Evolutionary conservation across 2,888 invertebrate species (phyloP), one percentile per base, ranked within the genome.

Genomic region (Holacanthella duospinosa): DNA sequence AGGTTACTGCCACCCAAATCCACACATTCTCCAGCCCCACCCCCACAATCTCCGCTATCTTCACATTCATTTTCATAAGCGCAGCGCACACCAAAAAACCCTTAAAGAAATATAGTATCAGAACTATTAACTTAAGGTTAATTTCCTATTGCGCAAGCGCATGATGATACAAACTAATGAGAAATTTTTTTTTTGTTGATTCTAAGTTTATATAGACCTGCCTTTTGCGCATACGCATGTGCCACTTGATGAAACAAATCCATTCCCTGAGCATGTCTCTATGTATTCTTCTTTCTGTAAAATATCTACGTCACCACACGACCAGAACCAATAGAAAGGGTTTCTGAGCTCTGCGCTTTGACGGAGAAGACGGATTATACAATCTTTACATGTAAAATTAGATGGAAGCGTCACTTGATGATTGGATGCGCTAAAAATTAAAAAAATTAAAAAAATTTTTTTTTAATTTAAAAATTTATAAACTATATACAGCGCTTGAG

Each of bases 281-380:
- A 85, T 84, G 78, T 86, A 92, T 44, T 84, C 82, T 9, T 55
- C 27, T 16, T 16, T 68, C 54, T 70, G 68, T 53, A 77, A 75
- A 65, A 95, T 88, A 75, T 93, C 92, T 60, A 96, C 88, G 78
- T 96, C 95, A 1, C 94, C 89, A 76, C 96, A 96, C 1, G 93
- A 92, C 91, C 93, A 93, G 81, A 96, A 95, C 29, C 29, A 29
- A 67, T 86, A 80, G 78, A 94, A 95, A 74, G 81, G 83, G 60
- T 82, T 79, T 0, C 87, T 84, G 90, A 93, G 94, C 79, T 96
- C 95, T 26, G 85, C 84, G 0, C 95, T 95, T 79, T 95, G 90
- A 0, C 95, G 81, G 60, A 93, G 82, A 69, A 97, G 81, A 64
- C 95, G 85, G 43, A 97, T 80, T 0, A 93, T 91, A 77, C 96